These are phyloP conservation scores for Lophius piscatorius DNA, from an alignment of 2,113 vertebrate species.

Conservation along the genomic window DNA sequence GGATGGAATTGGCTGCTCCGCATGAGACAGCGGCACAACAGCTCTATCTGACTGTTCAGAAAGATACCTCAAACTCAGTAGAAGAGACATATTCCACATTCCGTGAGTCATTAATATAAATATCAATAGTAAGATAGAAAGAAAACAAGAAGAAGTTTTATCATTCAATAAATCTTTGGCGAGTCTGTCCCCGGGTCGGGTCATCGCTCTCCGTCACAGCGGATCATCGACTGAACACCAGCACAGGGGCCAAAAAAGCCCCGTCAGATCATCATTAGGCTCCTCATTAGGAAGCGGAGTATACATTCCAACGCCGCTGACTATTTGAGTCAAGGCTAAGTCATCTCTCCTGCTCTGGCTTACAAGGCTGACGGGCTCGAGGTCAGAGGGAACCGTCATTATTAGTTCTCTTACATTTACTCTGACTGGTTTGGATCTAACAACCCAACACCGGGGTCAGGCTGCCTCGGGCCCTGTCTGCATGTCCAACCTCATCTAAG, in stretches of 20 bases:
- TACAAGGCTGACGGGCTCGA: conserved; percentile 27
- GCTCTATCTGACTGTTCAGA: conserved; percentile 38
- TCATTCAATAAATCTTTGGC: conserved; percentile 41
- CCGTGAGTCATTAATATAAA: conserved; percentile 27
- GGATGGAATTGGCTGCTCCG: conserved; percentile 49
- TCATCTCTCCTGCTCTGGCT: conserved; percentile 37
- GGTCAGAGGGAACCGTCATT: conserved; percentile 57
- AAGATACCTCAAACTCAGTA: conserved; percentile 35
- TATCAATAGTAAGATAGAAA: conserved; percentile 39
- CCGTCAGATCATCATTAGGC: conserved; percentile 62
- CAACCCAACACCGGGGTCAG: conserved; percentile 47
- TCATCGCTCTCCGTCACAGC: conserved; percentile 36
- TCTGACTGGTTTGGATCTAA: conserved; percentile 51
- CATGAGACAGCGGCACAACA: conserved; percentile 52
- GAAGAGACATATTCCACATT: conserved; percentile 12
- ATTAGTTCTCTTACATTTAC: conserved; percentile 63
- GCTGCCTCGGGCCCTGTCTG: conserved; percentile 39
- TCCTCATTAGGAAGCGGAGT: conserved; percentile 61
- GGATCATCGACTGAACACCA: conserved; percentile 47
- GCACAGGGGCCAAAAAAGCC: conserved; percentile 40
- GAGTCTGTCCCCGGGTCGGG: conserved; percentile 27
- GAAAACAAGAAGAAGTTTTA: conserved; percentile 38
- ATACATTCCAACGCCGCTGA: conserved; percentile 48
- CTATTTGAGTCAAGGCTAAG: conserved; percentile 54
- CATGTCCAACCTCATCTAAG: conserved; percentile 16